Conservation (phyloP, 1,140 invertebrate species). For the Anastatus disparis region DNA sequence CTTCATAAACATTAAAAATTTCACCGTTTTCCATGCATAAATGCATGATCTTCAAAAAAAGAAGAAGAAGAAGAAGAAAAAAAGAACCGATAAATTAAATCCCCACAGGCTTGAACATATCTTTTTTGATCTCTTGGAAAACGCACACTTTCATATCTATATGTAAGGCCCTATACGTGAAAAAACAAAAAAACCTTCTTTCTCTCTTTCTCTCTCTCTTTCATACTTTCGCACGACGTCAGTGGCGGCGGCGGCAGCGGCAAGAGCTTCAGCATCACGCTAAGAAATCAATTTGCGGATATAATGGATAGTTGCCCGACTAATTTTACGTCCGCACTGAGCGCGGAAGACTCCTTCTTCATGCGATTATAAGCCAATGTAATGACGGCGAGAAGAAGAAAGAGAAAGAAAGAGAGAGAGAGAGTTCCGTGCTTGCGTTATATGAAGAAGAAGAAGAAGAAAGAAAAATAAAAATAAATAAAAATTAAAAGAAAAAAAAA, state of each 20-base stretch:
- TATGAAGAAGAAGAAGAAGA: no score
- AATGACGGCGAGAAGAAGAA: slow-evolving; percentile 16
- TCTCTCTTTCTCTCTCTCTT: no score
- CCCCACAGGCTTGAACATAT: background rate
- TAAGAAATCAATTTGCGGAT: slow-evolving; percentile 25
- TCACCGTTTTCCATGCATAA: no score
- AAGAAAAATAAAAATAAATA: no score
- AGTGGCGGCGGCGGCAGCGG: background rate
- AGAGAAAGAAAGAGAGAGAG: no score
- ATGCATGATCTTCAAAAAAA: no score
- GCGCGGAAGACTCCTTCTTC: background rate
- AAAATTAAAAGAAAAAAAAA: no score
- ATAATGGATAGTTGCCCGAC: slow-evolving; percentile 26
- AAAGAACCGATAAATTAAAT: no score
- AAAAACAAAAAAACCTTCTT: background rate
- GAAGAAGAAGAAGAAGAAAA: no score
- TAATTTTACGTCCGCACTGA: slow-evolving; percentile 23
- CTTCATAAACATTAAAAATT: no score
- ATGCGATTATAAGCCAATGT: slow-evolving; percentile 19
- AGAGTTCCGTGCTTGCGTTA: background rate
- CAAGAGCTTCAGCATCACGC: background rate
- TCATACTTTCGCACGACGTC: background rate
- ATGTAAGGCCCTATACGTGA: background rate
- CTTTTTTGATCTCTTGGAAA: slow-evolving; percentile 3
- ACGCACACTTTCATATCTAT: no score